Evolutionary conservation across 1,140 invertebrate species (phyloP), one percentile per base, ranked within the genome.

Genomic region (Scaptomyza hsui): DNA sequence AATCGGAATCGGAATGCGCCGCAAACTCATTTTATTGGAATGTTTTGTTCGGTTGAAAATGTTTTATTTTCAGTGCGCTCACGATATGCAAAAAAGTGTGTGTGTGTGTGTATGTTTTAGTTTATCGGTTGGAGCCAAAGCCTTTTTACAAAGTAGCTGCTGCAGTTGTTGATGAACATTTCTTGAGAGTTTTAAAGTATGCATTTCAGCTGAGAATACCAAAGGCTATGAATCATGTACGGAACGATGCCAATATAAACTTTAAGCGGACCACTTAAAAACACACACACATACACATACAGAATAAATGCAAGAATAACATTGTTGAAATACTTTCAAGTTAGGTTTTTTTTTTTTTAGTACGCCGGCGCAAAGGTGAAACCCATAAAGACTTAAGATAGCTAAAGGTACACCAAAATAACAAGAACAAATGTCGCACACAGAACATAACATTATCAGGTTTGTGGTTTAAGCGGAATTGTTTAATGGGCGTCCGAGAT

Each of bases 21-120:
- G 74, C 82, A 77, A 85, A 86, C 82, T 85, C 82, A 85, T 85
- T 86, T 86, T 86, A 83, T 85, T 85, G 81, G 81, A 85, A 85
- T 85, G 81, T 83, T 83, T 83, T 83, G 75, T 83, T 70, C 62
- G 60, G 76, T 72, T 77, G 68, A 60, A 57, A 60, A 67, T 60
- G 47, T 65, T 65, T 57, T 64, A 71, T 71, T 71, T 71, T 71
- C 61, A 71, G 68, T 71, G 52, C 45, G 68, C 51, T 64, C 35
- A 26, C 49, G 51, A 71, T 64, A 64, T 44, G 42, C 52, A 35
- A 21, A 62, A 70, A 71, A 61, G 45, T 16, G 7, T 26, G 51
- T 59, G 35, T 49, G 26, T 49, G 18, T 59, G 10, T 45, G 24
- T 7, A 19, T 18, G 44, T 7, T 10, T 32, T 15, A 32, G 21